phyloP scores from a whole-genome alignment of 2,797 vertebrate genomes.

The Petrocephalus schoutedeni region DNA sequence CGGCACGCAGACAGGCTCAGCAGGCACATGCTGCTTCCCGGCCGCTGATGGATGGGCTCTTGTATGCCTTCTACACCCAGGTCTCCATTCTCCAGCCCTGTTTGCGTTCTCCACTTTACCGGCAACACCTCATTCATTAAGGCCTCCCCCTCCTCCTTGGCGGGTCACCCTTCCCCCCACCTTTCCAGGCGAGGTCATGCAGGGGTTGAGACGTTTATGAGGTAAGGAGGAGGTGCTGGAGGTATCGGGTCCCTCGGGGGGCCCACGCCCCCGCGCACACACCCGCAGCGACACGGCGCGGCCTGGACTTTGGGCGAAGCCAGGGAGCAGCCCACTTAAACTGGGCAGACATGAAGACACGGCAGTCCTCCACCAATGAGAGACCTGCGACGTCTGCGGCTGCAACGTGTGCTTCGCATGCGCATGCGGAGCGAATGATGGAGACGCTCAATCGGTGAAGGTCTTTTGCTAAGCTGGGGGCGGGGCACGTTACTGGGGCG shows the following conservation, averaged over 20 bases:
- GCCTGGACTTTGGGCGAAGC: slow-evolving; percentile 14
- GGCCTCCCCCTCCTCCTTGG: slow-evolving; percentile 14
- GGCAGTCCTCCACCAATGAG: background rate
- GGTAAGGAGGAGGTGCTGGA: slow-evolving; percentile 39
- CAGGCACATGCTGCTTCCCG: slow-evolving; percentile 36
- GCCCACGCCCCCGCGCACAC: slow-evolving; percentile 33
- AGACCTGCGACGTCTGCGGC: background rate
- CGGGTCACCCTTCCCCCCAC: slow-evolving; percentile 29
- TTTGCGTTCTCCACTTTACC: slow-evolving; percentile 33
- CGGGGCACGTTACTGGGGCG: background rate
- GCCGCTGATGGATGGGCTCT: slow-evolving; percentile 42
- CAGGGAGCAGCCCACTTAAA: background rate
- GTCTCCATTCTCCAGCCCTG: slow-evolving; percentile 34
- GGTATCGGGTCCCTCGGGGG: background rate
- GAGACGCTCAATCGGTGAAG: background rate
- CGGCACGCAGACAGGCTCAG: slow-evolving; percentile 34
- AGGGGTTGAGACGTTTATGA: slow-evolving; percentile 43
- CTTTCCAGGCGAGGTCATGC: slow-evolving; percentile 40
- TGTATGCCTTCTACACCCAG: slow-evolving; percentile 35
- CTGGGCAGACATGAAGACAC: background rate
- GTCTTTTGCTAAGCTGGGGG: background rate
- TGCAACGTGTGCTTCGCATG: background rate
- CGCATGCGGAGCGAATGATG: background rate
- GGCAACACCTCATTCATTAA: slow-evolving; percentile 37
- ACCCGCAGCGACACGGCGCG: slow-evolving; percentile 25